These are phyloP conservation scores for Orientallactaga bullata DNA, from an alignment of 2,113 vertebrate species.

Conservation along the genomic window DNA sequence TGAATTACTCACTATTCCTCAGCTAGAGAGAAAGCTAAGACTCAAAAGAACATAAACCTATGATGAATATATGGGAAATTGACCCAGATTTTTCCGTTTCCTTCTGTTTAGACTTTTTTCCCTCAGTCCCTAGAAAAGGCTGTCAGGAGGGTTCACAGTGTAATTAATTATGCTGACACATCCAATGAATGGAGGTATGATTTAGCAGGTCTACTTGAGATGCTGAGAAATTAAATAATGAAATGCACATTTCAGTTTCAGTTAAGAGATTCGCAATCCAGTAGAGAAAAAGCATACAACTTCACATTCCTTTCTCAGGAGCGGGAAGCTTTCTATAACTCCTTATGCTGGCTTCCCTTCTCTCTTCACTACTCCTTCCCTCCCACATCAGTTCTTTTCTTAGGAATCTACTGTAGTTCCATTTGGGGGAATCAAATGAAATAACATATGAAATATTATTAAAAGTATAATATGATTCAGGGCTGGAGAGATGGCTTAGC, in stretches of 20 bases:
- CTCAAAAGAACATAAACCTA: neutral
- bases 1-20: neutral
- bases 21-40: constrained; percentile 19
- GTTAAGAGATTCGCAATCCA: constrained; percentile 55
- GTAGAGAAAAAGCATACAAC: neutral
- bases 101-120: constrained; percentile 48
- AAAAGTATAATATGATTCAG: neutral
- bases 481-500: neutral
- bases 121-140: constrained; percentile 46
- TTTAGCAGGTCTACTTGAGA: constrained; percentile 57
- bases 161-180: constrained; percentile 76
- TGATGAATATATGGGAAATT: constrained; percentile 34
- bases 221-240: constrained; percentile 71
- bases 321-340: neutral
- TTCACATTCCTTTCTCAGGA: neutral
- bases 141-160: constrained; percentile 37
- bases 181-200: constrained; percentile 71
- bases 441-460: neutral
- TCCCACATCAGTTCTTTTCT: neutral
- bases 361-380: rapidly evolving
- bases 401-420: neutral
- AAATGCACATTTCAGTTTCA: constrained; percentile 61
- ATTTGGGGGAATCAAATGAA: neutral
- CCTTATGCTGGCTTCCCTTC: neutral
- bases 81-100: constrained; percentile 70